Conservation (phyloP, 2,888 invertebrate species). For the Spodoptera exigua region DNA sequence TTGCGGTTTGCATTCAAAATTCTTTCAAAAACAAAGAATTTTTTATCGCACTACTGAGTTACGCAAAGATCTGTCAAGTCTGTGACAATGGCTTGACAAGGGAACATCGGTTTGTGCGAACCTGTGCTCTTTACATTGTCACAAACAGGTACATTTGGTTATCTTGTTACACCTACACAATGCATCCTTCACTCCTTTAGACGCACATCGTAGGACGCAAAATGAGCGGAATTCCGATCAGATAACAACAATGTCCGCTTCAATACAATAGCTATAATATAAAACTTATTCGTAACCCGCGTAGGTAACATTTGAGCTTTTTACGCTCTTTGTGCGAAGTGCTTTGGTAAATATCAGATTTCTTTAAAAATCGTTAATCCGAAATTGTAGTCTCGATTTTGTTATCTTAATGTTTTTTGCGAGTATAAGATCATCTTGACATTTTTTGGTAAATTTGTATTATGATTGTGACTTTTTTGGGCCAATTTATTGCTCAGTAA, state of each 20-base stretch:
- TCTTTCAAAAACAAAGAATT: slow-evolving; percentile 24
- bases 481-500: too few relatives aligned
- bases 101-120: slow-evolving; percentile 70
- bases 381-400: slow-evolving; percentile 16
- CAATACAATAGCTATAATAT: slow-evolving; percentile 74
- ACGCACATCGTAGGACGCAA: slow-evolving; percentile 48
- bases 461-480: too few relatives aligned
- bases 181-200: slow-evolving; percentile 81
- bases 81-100: slow-evolving; percentile 66
- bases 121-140: slow-evolving; percentile 74
- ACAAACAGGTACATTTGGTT: slow-evolving; percentile 80
- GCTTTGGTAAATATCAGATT: slow-evolving; percentile 72
- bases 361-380: slow-evolving; percentile 64
- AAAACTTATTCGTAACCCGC: slow-evolving; percentile 71
- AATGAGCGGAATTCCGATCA: slow-evolving; percentile 86
- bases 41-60: slow-evolving; percentile 39
- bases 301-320: slow-evolving; percentile 70
- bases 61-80: slow-evolving; percentile 58
- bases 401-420: neutral
- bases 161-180: slow-evolving; percentile 84
- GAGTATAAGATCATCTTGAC: too few relatives aligned
- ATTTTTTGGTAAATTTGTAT: too few relatives aligned
- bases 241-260: slow-evolving; percentile 82
- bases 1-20: neutral
- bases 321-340: slow-evolving; percentile 64